A percentile compares a stretch with the other conserved stretches of the same genome.
Evolutionary conservation across 2,888 invertebrate species (phyloP).

Genomic region (Drosophila seclusa): DNA sequence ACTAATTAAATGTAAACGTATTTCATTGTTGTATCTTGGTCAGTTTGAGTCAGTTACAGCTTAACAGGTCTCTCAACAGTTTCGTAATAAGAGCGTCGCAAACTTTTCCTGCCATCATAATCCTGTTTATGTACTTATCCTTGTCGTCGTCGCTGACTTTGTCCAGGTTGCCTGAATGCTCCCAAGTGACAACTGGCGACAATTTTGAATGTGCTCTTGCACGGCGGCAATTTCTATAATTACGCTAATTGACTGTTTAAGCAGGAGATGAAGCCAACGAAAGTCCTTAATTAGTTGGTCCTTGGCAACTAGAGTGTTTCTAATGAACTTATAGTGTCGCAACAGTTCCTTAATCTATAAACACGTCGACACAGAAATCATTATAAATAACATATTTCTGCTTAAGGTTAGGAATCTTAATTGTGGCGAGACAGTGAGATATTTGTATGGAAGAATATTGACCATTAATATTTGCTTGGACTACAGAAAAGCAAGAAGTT

Average conservation of each 20-base stretch:
- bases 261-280: slow-evolving; percentile 19
- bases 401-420: background rate
- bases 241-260: slow-evolving; percentile 37
- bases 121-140: slow-evolving; percentile 30
- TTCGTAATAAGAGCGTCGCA: slow-evolving; percentile 13
- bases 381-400: background rate
- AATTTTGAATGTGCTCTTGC: slow-evolving; percentile 16
- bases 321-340: background rate
- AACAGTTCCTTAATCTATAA: background rate
- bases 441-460: background rate
- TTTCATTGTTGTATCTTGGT: background rate
- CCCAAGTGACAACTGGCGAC: slow-evolving; percentile 45
- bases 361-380: background rate
- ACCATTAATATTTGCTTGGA: background rate
- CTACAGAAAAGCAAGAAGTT: background rate
- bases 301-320: background rate
- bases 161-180: slow-evolving; percentile 7
- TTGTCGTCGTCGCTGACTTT: slow-evolving; percentile 13
- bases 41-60: background rate
- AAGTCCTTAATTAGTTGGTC: slow-evolving; percentile 38
- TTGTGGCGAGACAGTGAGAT: background rate
- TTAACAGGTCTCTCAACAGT: slow-evolving; percentile 25
- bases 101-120: slow-evolving; percentile 27
- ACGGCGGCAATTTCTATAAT: slow-evolving; percentile 57
- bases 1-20: slow-evolving; percentile 10